phyloP scores from a whole-genome alignment of 2,797 vertebrate species.

The Anniella stebbinsi region DNA sequence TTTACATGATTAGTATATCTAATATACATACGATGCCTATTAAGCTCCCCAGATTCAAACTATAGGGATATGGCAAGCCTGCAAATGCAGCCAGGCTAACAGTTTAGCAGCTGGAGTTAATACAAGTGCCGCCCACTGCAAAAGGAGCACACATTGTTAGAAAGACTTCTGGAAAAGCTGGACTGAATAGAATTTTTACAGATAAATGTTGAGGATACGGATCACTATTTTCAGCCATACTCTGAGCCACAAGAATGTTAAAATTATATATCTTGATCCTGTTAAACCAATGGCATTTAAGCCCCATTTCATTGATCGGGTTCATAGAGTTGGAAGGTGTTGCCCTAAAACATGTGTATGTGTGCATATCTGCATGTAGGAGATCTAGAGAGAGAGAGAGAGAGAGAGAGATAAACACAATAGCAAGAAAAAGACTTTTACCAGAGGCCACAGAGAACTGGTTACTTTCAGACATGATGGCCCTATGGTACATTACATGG shows the following conservation, averaged over 20 bases:
- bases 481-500: no score
- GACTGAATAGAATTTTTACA: background rate
- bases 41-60: conserved; percentile 7
- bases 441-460: background rate
- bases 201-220: no score
- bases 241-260: background rate
- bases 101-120: background rate
- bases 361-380: no score
- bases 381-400: no score
- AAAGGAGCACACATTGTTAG: background rate
- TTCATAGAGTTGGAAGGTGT: no score
- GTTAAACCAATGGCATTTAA: background rate
- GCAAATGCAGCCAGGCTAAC: background rate
- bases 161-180: background rate
- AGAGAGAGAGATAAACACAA: no score
- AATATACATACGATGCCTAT: conserved; percentile 13
- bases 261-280: background rate
- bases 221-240: background rate
- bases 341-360: no score
- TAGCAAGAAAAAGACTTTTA: background rate
- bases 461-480: background rate
- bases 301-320: background rate
- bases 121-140: background rate
- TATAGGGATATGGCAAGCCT: background rate
- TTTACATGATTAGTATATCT: conserved; percentile 22